Conservation (phyloP, 1,140 invertebrate genomes). For the Atta cephalotes region DNA sequence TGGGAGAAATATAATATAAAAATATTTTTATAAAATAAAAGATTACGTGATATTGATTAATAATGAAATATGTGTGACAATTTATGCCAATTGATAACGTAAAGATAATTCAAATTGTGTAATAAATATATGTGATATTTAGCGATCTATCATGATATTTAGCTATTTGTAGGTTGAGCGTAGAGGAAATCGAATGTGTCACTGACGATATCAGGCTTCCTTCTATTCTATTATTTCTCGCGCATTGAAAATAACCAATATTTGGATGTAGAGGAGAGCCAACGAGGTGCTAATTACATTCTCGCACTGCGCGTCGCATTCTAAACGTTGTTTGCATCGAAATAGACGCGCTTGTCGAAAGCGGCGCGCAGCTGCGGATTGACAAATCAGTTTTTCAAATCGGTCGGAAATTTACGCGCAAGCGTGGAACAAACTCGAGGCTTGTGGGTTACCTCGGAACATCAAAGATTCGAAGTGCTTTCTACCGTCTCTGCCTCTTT, state of each 20-base stretch:
- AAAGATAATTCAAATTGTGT: background rate
- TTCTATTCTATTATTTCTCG: constrained; percentile 10
- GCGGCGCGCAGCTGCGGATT: constrained; percentile 31
- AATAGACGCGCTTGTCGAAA: constrained; percentile 27
- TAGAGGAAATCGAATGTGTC: background rate
- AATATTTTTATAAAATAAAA: background rate
- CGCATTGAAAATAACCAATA: constrained; percentile 18
- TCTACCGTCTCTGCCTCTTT: constrained; percentile 10
- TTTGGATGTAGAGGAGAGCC: background rate
- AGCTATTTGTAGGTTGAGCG: background rate
- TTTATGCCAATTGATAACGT: background rate
- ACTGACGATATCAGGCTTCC: background rate
- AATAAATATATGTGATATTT: background rate
- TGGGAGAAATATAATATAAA: background rate
- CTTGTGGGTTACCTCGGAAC: constrained; percentile 52
- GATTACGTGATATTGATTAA: background rate
- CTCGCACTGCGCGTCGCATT: background rate
- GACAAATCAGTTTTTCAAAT: constrained; percentile 57
- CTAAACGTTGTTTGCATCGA: constrained; percentile 49
- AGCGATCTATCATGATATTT: background rate
- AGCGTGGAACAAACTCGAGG: constrained; percentile 51
- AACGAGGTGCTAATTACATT: constrained; percentile 45
- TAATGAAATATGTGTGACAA: background rate
- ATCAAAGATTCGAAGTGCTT: constrained; percentile 69
- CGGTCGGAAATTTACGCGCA: constrained; percentile 26